Evolutionary conservation across 2,113 vertebrate species (phyloP).

Genomic region (Cryptotis parvus): DNA sequence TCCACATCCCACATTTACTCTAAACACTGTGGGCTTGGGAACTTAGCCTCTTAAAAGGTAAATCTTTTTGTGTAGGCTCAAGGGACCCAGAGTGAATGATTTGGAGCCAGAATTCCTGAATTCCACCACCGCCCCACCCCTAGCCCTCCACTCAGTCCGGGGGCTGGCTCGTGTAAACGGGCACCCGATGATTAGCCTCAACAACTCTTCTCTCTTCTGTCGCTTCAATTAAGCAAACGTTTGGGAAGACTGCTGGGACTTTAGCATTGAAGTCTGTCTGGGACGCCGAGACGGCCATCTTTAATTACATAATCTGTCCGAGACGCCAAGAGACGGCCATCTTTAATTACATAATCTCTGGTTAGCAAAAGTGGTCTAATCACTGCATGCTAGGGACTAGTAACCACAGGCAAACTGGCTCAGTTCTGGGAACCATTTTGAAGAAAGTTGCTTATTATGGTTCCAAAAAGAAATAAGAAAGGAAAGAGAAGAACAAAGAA

Average conservation of each 20-base stretch:
- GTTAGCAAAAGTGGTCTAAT: conserved; percentile 53
- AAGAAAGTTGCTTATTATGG: conserved; percentile 51
- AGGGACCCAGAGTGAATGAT: conserved; percentile 52
- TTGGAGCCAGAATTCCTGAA: conserved; percentile 53
- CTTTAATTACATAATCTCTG: conserved; percentile 58
- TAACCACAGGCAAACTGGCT: background rate
- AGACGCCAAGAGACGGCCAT: conserved; percentile 38
- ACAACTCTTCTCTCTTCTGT: conserved; percentile 72
- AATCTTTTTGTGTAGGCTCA: conserved; percentile 64
- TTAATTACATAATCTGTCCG: conserved; percentile 55
- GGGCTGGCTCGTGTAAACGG: conserved; percentile 63
- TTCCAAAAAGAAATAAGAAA: background rate
- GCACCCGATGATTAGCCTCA: conserved; percentile 62
- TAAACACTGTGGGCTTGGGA: conserved; percentile 69
- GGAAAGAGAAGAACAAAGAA: background rate
- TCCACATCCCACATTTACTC: conserved; percentile 47
- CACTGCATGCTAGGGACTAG: conserved; percentile 17
- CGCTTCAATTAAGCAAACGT: conserved; percentile 62
- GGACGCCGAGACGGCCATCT: conserved; percentile 40
- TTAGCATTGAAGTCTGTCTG: conserved; percentile 54
- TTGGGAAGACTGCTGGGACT: conserved; percentile 65
- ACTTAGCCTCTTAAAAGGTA: conserved; percentile 72
- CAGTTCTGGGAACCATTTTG: conserved; percentile 37
- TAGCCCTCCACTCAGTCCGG: no score
- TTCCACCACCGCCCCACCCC: background rate